phyloP scores from a whole-genome alignment of 2,888 invertebrate species.

The Aleiodes leptofemur region DNA sequence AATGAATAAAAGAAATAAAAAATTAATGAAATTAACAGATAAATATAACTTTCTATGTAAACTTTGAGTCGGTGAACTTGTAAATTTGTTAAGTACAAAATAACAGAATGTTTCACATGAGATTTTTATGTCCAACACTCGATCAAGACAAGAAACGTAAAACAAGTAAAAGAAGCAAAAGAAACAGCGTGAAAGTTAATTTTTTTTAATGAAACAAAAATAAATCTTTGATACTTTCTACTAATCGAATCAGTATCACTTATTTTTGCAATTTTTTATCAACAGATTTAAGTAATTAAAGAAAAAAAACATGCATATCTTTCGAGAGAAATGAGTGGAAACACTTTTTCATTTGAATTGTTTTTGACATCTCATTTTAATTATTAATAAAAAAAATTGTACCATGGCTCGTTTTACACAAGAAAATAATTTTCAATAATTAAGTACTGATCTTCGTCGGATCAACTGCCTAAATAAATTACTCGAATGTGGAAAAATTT shows the following conservation, averaged over 20 bases:
- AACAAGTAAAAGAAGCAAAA: neutral
- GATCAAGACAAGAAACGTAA: conserved; percentile 11
- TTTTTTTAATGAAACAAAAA: conserved; percentile 21
- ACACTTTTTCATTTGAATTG: conserved; percentile 43
- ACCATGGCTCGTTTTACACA: conserved; percentile 30
- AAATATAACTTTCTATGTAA: conserved; percentile 35
- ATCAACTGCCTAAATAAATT: conserved; percentile 32
- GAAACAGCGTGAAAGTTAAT: conserved; percentile 23
- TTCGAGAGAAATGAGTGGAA: conserved; percentile 38
- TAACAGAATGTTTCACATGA: conserved; percentile 14
- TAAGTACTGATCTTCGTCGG: conserved; percentile 12
- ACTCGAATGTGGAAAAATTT: conserved; percentile 34
- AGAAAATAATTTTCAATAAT: conserved; percentile 5
- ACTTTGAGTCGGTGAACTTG: conserved; percentile 22
- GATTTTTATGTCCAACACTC: conserved; percentile 6
- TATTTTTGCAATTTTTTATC: conserved; percentile 44
- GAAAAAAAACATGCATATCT: conserved; percentile 51
- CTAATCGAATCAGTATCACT: conserved; percentile 2
- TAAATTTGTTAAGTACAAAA: conserved; percentile 33
- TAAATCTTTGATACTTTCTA: conserved; percentile 31
- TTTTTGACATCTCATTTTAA: conserved; percentile 17
- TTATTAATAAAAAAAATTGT: conserved; percentile 3
- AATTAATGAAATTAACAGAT: conserved; percentile 14
- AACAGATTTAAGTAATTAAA: conserved; percentile 6
- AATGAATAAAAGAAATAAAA: no score